phyloP scores from a whole-genome alignment of 2,113 vertebrate species.

The Nothobranchius furzeri region DNA sequence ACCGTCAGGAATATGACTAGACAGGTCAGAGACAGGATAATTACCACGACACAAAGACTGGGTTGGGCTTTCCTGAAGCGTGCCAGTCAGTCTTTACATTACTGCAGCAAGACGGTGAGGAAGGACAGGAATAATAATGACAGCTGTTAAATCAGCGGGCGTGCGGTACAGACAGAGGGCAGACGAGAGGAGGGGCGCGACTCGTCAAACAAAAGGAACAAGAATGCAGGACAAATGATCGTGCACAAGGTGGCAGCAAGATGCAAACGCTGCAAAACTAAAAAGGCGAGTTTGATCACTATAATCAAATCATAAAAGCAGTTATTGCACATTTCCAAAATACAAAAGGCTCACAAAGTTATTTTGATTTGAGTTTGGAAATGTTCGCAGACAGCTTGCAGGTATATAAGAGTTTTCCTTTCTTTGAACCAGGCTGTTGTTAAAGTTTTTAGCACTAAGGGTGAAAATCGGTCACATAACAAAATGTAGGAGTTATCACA shows the following conservation, averaged over 20 bases:
- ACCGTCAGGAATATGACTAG: slow-evolving; percentile 28
- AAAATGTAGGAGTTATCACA: slow-evolving; percentile 20
- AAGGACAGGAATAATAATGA: slow-evolving; percentile 41
- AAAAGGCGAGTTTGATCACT: background rate
- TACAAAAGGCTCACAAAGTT: background rate
- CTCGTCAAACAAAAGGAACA: slow-evolving; percentile 7
- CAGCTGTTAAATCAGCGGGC: slow-evolving; percentile 24
- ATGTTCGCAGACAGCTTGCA: slow-evolving; percentile 11
- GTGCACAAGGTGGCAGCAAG: slow-evolving; percentile 69
- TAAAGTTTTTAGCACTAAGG: slow-evolving; percentile 17
- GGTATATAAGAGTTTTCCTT: background rate
- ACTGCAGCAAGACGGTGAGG: slow-evolving; percentile 32
- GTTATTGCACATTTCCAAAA: slow-evolving; percentile 9
- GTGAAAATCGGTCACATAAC: slow-evolving; percentile 28
- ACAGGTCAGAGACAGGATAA: slow-evolving; percentile 65
- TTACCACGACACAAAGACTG: slow-evolving; percentile 30
- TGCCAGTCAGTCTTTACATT: slow-evolving; percentile 40
- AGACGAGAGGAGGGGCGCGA: slow-evolving; percentile 14
- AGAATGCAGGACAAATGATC: slow-evolving; percentile 25
- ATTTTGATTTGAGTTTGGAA: background rate
- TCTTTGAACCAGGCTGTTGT: slow-evolving; percentile 32
- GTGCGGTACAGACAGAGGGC: slow-evolving; percentile 5
- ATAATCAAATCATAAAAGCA: background rate
- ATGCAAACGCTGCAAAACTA: slow-evolving; percentile 17
- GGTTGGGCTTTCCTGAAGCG: slow-evolving; percentile 31